These are phyloP conservation scores for Syngnathoides biaculeatus DNA, from an alignment of 2,113 vertebrate genomes.

Conservation along the genomic window DNA sequence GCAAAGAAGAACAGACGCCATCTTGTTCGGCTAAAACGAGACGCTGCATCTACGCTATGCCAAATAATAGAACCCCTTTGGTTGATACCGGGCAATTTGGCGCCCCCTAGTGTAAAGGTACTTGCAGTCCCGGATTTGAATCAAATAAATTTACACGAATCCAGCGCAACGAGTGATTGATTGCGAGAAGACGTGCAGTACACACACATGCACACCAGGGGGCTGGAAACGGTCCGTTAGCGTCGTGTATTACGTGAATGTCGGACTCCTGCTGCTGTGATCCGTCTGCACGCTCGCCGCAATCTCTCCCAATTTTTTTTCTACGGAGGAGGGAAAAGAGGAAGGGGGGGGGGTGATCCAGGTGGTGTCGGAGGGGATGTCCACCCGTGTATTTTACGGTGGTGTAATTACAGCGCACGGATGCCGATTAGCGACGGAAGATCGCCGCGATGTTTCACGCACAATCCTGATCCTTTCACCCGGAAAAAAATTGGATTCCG, in stretches of 20 bases:
- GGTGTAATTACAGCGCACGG: conserved; percentile 1
- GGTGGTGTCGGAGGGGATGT: conserved; percentile 52
- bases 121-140: too few relatives aligned
- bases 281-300: conserved; percentile 43
- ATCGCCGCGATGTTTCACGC: neutral
- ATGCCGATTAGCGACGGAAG: neutral
- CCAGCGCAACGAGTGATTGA: neutral
- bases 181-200: neutral
- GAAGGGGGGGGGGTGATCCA: neutral
- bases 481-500: neutral
- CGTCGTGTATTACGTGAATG: conserved; percentile 30
- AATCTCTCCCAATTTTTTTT: conserved; percentile 52
- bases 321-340: conserved; percentile 13
- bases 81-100: too few relatives aligned
- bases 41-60: too few relatives aligned
- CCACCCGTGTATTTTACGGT: conserved; percentile 44
- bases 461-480: neutral
- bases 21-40: too few relatives aligned
- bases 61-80: too few relatives aligned
- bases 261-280: conserved; percentile 36
- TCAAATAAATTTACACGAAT: neutral
- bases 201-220: neutral
- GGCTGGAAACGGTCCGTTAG: conserved; percentile 25
- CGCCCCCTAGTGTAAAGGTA: too few relatives aligned
- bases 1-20: too few relatives aligned